Evolutionary conservation across 2,113 vertebrate species (phyloP), one percentile per base, ranked within the genome.

Genomic region (Spilogale gracilis): DNA sequence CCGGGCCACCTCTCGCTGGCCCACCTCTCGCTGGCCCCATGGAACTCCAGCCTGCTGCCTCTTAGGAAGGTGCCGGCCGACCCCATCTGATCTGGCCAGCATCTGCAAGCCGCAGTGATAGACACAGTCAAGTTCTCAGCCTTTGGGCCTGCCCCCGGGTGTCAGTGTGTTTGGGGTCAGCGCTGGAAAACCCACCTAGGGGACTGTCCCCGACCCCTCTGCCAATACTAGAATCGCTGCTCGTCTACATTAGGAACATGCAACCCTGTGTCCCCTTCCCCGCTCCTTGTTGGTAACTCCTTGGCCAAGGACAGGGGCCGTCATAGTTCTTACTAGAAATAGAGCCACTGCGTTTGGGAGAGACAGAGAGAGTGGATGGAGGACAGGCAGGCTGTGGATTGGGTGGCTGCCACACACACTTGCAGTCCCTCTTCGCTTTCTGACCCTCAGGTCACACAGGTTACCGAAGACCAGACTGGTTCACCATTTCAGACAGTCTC

Each of bases 151-250:
- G 2, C 10, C 6, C 61, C 61, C 45, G 76, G 73, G 27, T 9
- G 8, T 89, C 87, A 3, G 21, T 23, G 27, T 54, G 17, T 69
- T 23, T 69, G 94, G 73, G 84, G 71, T 89, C 81, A 20, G 83
- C 60, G 65, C 25, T 12, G 10, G 21, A 91, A 45, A 74, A 17
- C 79, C 38, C 21, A 10, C 32, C 1, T 18, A 2, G 9, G 58
- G 65, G 61, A 76, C 17, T 38, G 25, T 63, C 82, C 76, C 92
- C 27, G 60, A 38, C 32, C 78, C 12, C 45, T 93, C 96, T 94
- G 97, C 97, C 97, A 97, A 97, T 30, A 43, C 74, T 95, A 96
- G 52, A 96, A 80, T 94, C 79, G 91, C 76, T 93, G 88, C 60
- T 80, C 88, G 50, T 94, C 73, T 91, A 32, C 83, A 21, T 81